These are phyloP conservation scores for Hemaris fuciformis DNA, from an alignment of 2,888 invertebrate species.

Conservation along the genomic window DNA sequence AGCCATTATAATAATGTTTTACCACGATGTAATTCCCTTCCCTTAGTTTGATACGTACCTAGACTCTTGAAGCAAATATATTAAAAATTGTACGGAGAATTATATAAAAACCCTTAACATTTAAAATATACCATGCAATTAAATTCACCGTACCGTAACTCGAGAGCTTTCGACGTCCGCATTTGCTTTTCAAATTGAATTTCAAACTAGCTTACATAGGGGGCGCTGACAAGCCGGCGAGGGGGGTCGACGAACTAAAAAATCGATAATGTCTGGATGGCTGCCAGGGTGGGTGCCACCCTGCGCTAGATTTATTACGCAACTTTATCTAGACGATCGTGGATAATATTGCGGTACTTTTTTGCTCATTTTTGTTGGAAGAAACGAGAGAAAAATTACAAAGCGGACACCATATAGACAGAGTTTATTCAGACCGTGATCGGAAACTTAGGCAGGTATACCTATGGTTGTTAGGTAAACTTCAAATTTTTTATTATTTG, in stretches of 20 bases:
- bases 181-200: background rate
- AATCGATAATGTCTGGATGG: constrained; percentile 47
- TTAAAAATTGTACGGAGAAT: too few relatives aligned
- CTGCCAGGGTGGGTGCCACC: constrained; percentile 24
- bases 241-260: constrained; percentile 13
- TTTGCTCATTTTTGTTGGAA: background rate
- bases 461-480: too few relatives aligned
- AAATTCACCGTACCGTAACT: background rate
- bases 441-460: too few relatives aligned
- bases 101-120: background rate
- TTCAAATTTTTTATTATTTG: too few relatives aligned
- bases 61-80: too few relatives aligned
- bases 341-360: background rate
- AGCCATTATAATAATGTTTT: too few relatives aligned
- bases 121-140: background rate
- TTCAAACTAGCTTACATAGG: background rate
- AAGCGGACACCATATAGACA: too few relatives aligned
- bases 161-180: background rate
- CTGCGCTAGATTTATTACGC: background rate
- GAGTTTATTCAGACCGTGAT: too few relatives aligned
- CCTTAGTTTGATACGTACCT: too few relatives aligned
- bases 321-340: background rate
- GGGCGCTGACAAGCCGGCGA: background rate
- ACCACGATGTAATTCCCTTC: too few relatives aligned
- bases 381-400: background rate